Evolutionary conservation across 2,797 vertebrate genomes (phyloP).

Genomic region (Cottoperca gobio): DNA sequence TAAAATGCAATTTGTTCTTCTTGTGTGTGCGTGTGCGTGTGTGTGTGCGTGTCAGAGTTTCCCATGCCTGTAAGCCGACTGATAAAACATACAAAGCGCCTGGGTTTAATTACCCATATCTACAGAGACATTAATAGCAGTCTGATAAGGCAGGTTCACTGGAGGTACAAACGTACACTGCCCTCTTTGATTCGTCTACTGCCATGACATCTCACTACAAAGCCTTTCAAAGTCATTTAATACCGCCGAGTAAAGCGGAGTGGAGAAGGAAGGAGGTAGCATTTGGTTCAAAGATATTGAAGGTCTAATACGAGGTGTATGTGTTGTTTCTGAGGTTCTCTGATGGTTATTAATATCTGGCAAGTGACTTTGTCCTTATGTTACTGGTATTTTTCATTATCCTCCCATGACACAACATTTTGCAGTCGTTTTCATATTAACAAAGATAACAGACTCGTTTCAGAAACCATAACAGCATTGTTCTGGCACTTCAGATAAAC

Average conservation of each 20-base stretch:
- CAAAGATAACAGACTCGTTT: neutral
- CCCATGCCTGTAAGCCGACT: constrained; percentile 47
- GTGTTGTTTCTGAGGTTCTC: constrained; percentile 6
- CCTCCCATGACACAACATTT: neutral
- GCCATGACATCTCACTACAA: constrained; percentile 40
- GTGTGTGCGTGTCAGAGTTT: constrained; percentile 17
- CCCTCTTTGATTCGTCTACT: constrained; percentile 57
- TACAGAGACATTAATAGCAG: constrained; percentile 48
- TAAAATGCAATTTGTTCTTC: constrained; percentile 60
- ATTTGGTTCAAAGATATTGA: constrained; percentile 15
- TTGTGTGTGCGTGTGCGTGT: constrained; percentile 19
- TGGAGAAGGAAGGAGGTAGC: neutral
- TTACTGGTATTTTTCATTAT: neutral
- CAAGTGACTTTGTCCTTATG: neutral
- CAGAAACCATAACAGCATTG: neutral
- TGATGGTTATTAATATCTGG: constrained; percentile 26
- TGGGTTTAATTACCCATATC: constrained; percentile 71
- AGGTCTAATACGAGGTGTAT: constrained; percentile 5
- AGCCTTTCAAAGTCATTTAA: constrained; percentile 47
- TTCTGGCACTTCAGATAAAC: neutral
- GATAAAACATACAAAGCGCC: constrained; percentile 65
- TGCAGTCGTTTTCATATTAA: neutral
- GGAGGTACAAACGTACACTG: constrained; percentile 48
- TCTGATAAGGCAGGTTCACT: constrained; percentile 70
- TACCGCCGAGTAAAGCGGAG: constrained; percentile 15